These are phyloP conservation scores for Gerris buenoi DNA, from an alignment of 1,140 invertebrate species.

Conservation along the genomic window DNA sequence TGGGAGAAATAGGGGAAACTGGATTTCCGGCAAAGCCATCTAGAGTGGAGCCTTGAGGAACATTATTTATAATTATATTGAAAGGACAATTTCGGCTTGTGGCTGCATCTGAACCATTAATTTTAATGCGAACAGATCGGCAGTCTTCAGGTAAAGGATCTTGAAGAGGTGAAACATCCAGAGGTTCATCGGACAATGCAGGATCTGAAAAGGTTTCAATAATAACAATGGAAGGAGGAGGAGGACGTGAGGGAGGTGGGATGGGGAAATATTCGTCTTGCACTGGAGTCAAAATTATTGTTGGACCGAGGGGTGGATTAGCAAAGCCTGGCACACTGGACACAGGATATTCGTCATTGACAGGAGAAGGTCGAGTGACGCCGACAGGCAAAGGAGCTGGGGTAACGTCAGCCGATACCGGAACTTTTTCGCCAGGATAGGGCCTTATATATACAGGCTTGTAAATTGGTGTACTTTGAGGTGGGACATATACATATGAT, in stretches of 20 bases:
- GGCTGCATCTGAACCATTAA: not conserved
- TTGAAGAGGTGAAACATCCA: not conserved
- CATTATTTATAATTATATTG: not conserved
- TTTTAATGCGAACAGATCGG: not conserved
- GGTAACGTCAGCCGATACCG: slow-evolving; percentile 5
- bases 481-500: not conserved
- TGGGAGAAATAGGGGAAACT: not conserved
- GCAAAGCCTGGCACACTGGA: not conserved
- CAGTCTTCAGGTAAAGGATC: not conserved
- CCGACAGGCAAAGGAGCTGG: slow-evolving; percentile 3
- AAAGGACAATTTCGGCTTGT: not conserved
- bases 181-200: not conserved
- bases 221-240: slow-evolving; percentile 21
- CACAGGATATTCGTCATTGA: not conserved
- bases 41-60: not conserved
- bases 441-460: slow-evolving; percentile 3
- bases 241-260: slow-evolving; percentile 9
- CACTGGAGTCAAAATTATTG: slow-evolving; percentile 11
- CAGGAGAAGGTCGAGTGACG: slow-evolving; percentile 5
- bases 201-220: slow-evolving; percentile 6
- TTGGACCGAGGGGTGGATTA: slow-evolving; percentile 6
- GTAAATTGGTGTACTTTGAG: not conserved
- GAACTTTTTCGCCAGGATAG: slow-evolving; percentile 5
- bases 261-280: not conserved
- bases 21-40: not conserved